These are phyloP conservation scores for Parthenolecanium corni DNA, from an alignment of 2,888 invertebrate species.

Conservation along the genomic window DNA sequence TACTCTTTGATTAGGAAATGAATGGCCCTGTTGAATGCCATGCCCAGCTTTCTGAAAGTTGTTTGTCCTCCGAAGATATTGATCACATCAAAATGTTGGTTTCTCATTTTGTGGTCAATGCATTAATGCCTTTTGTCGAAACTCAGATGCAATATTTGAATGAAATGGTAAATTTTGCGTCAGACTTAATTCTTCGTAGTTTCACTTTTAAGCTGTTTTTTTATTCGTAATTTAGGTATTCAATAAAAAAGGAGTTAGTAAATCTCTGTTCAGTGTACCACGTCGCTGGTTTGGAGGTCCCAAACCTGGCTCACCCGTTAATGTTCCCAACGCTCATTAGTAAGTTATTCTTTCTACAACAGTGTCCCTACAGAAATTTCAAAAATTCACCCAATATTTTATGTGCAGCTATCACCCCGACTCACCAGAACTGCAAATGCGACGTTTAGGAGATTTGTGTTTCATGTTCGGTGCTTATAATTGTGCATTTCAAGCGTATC, in stretches of 20 bases:
- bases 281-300: slow-evolving; percentile 90
- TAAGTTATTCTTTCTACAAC: slow-evolving; percentile 8
- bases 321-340: slow-evolving; percentile 52
- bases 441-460: slow-evolving; percentile 87
- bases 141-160: slow-evolving; percentile 67
- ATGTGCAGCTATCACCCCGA: slow-evolving; percentile 58
- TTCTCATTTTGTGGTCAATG: slow-evolving; percentile 73
- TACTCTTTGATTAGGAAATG: too few relatives aligned
- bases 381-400: slow-evolving; percentile 9
- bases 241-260: slow-evolving; percentile 82
- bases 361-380: background rate
- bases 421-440: slow-evolving; percentile 80
- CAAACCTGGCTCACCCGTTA: slow-evolving; percentile 60
- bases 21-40: background rate
- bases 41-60: slow-evolving; percentile 52
- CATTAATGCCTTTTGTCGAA: slow-evolving; percentile 83
- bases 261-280: slow-evolving; percentile 85
- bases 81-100: slow-evolving; percentile 74
- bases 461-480: slow-evolving; percentile 92
- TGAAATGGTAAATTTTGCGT: slow-evolving; percentile 50
- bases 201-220: background rate
- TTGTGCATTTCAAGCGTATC: slow-evolving; percentile 84
- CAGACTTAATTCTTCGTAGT: background rate
- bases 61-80: slow-evolving; percentile 68
- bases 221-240: slow-evolving; percentile 46